Percentiles rank a stretch among this genome's conserved stretches.
These are phyloP conservation scores for Drosophila chauvacae DNA, from an alignment of 1,140 invertebrate genomes.

Conservation along the genomic window DNA sequence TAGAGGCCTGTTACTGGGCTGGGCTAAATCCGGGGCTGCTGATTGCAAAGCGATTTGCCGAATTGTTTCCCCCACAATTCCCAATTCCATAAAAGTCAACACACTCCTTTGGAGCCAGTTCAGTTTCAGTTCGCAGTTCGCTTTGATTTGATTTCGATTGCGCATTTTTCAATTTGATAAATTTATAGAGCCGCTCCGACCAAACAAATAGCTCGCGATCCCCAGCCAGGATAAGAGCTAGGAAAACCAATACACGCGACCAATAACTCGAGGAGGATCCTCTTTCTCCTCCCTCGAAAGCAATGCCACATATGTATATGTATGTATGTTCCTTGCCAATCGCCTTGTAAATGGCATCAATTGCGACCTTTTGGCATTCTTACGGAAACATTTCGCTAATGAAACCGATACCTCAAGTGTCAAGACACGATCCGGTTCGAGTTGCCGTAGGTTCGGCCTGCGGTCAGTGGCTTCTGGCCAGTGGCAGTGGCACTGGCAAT, in stretches of 20 bases:
- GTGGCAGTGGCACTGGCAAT: slow-evolving; percentile 28
- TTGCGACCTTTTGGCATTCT: slow-evolving; percentile 81
- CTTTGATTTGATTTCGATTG: slow-evolving; percentile 79
- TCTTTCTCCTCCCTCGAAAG: slow-evolving; percentile 7
- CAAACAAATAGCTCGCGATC: slow-evolving; percentile 68
- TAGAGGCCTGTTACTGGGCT: slow-evolving; percentile 42
- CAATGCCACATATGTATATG: slow-evolving; percentile 23
- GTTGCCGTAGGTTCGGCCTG: slow-evolving; percentile 41
- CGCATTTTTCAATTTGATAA: slow-evolving; percentile 79
- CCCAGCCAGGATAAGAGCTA: slow-evolving; percentile 48
- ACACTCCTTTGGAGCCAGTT: slow-evolving; percentile 36
- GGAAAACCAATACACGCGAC: slow-evolving; percentile 70
- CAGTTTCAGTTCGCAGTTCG: slow-evolving; percentile 34
- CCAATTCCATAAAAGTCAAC: slow-evolving; percentile 73
- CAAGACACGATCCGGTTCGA: slow-evolving; percentile 47
- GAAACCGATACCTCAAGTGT: slow-evolving; percentile 82
- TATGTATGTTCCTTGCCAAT: slow-evolving; percentile 31
- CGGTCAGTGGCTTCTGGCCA: slow-evolving; percentile 55
- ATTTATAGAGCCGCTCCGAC: slow-evolving; percentile 62
- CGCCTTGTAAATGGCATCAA: slow-evolving; percentile 77
- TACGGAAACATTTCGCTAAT: slow-evolving; percentile 81
- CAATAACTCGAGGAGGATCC: slow-evolving; percentile 45
- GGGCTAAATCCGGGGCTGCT: slow-evolving; percentile 39
- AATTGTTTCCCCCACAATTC: slow-evolving; percentile 70
- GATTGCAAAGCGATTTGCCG: slow-evolving; percentile 71